Base-by-base conservation (phyloP, 92 coral and sea anemone genomes). In the Epizoanthus fatuus region DNA sequence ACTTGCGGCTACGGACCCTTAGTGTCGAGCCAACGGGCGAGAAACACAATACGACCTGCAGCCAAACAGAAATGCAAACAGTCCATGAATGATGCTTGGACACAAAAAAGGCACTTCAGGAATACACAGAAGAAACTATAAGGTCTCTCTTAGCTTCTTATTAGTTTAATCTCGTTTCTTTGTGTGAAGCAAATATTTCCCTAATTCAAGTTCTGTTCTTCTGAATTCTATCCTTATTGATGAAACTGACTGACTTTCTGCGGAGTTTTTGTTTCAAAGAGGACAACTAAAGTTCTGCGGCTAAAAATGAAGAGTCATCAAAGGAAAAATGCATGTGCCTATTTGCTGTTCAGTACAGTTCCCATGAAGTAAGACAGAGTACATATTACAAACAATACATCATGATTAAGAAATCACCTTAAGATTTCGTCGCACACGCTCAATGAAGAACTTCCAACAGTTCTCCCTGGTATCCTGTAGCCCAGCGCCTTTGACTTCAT, bases 361-460 rank as follows among this genome's bases (percentile, higher is more conserved):
- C 9, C 12, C 53, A 49, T 49, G 9, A 49, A 49, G 53, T 12
- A 4, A 44, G 35, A 44, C 49, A 49, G 12, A 49, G 53, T 49
- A 8, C 52, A 47, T 47, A 74, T 51, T n/a, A 75, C 58, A 53
- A 51, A 19, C 2, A 32, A 6, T 35, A 45, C 51, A 32, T 20
- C 20, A 81, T 4, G 37, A 17, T 3, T 4, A 4, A 51, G 1
- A 49, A 49, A 29, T n/a, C 52, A 93, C 98, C 98, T 96, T 96
- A 6, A 94, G 94, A 72, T 96, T 94, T 74, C 97, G 74, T 60
- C 99, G 96, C 67, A 97, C 96, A 85, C 98, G 83, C 4, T 97
- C 99, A 70, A 97, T 97, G 84, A 95, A 97, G 88, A 97, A 97
- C 97, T 87, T 91, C 99, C 99, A 97, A 79, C 99, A 97, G 71